Evolutionary conservation across 2,113 vertebrate species (phyloP), one percentile per base, ranked within the genome.

Genomic region (Onychostoma macrolepis): DNA sequence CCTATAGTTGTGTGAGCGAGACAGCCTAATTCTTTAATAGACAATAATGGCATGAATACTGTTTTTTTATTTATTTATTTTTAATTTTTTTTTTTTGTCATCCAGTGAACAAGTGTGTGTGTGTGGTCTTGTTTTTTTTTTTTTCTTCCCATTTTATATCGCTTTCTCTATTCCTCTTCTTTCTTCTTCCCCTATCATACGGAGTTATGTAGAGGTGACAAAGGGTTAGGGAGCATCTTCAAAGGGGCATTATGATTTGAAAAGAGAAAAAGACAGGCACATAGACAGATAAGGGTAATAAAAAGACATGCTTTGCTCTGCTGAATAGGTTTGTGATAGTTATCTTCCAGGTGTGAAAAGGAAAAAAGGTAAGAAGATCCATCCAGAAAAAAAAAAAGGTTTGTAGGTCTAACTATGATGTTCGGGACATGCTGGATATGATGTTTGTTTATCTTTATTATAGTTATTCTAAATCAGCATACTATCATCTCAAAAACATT

Each of bases 341-440:
- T 86, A 93, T 94, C 94, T 82, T 85, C 36, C 26, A 94, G 93
- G 94, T 94, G 94, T 91, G 88, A 90, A 91, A 76, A 67, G 50
- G 65, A n/a, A 76, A 88, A 69, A 88, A 89, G 90, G 86, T 90
- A 43, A 43, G 21, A 12, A 43, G 33, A 74, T 74, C 71, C 71
- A 4, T 24, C 33, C 15, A 19, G 3, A 30, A 10, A 19, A 67
- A 67, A 24, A 41, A 12, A 1, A 4, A 41, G 19, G 12, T 45
- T 75, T 45, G 38, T 5, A 15, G 24, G 4, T 72, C 36, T 38
- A 41, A 24, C 17, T 24, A 41, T 36, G 30, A 71, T 71, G 8
- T 71, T 71, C 19, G 4, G 30, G 10, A 69, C 3, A 69, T 69
- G 65, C 36, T 36, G 9, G 33, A 72, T 24, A 24, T 28, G 11